Base-by-base conservation (phyloP, 2,888 invertebrate genomes). In the Schrankia costaestrigalis region DNA sequence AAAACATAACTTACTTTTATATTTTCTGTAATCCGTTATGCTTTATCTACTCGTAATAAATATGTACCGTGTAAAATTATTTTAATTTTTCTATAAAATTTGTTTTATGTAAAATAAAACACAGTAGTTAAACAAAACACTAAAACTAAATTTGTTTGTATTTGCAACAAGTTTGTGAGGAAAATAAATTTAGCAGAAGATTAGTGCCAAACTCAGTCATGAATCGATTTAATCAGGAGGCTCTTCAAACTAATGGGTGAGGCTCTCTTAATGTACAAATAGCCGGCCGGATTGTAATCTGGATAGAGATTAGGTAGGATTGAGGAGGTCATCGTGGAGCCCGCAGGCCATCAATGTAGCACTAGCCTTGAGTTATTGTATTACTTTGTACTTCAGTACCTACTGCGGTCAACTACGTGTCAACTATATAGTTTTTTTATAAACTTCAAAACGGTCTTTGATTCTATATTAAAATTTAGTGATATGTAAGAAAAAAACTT, bases 171-270 rank as follows among this genome's bases (percentile, higher is more conserved):
- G 46, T 49, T 46, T 33, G 18, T 43, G 24, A 35, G 27, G 50
- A 27, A 46, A 57, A 52, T 42, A 65, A 66, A 61, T 63, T 62
- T 52, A 61, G 56, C 45, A 41, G 42, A 26, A 55, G 59, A 63
- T 67, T 63, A 63, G 54, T 55, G 59, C 56, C 55, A 48, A 66
- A 70, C 61, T 63, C 67, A 63, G 57, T 66, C 51, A 59, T 48
- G 52, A 53, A 63, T 61, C 61, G 62, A 71, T 73, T 69, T 66
- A 71, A 57, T 57, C 51, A 57, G 43, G 35, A 49, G 48, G 53
- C 67, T 56, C 72, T 71, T 57, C 51, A 68, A 73, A 71, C 70
- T 73, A 76, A 77, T 73, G 66, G 68, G 45, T 38, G 54, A 47
- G 51, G 46, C 41, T 45, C 58, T 51, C 65, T 66, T 67, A 66